Evolutionary conservation across 2,888 invertebrate genomes (phyloP).

Genomic region (Andrena haemorrhoa): DNA sequence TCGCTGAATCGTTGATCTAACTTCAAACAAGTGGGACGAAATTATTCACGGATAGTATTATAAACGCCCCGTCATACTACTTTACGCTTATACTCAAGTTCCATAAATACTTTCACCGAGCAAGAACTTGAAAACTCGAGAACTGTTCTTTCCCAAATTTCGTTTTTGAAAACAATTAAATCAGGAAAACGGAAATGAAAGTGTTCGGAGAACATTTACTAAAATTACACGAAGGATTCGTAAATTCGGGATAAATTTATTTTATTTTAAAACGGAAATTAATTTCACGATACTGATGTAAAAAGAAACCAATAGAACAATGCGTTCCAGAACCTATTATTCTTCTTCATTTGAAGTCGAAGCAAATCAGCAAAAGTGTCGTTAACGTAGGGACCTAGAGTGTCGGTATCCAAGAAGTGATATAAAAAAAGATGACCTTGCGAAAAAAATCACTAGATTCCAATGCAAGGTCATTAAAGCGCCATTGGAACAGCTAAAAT

Average conservation of each 20-base stretch:
- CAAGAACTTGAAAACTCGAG: too few relatives aligned
- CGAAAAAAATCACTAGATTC: neutral
- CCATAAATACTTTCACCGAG: too few relatives aligned
- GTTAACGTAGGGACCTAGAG: neutral
- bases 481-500: slow-evolving; percentile 9
- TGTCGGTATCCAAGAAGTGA: neutral
- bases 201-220: too few relatives aligned
- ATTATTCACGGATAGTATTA: neutral
- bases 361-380: neutral
- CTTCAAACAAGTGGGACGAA: neutral
- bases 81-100: neutral
- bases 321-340: neutral
- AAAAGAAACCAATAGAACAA: neutral
- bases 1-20: neutral
- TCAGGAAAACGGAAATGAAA: too few relatives aligned
- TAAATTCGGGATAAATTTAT: too few relatives aligned
- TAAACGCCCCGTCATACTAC: neutral
- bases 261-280: neutral
- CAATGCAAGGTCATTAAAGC: neutral
- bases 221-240: too few relatives aligned
- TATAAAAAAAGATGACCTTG: neutral
- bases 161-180: too few relatives aligned
- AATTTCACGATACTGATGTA: neutral
- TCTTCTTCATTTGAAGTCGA: neutral
- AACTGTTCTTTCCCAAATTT: too few relatives aligned